Conservation (phyloP, 2,797 vertebrate genomes). For the Eulemur mongoz region DNA sequence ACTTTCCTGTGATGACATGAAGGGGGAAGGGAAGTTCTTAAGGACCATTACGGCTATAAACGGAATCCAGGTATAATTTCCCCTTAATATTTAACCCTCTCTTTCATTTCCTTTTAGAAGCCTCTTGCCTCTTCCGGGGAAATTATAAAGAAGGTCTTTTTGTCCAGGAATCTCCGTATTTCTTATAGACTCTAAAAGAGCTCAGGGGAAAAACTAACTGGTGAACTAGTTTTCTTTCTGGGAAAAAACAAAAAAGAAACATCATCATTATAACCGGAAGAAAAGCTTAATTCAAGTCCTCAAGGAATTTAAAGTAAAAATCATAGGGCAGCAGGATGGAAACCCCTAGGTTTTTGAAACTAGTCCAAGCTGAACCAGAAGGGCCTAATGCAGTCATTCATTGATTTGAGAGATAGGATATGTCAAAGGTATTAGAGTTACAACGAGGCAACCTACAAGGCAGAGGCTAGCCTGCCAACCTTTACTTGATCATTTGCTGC, state of each 20-base stretch:
- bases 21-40: not conserved
- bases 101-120: conserved; percentile 39
- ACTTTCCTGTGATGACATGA: not conserved
- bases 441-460: conserved; percentile 67
- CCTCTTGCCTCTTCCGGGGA: conserved; percentile 55
- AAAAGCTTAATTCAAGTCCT: conserved; percentile 79
- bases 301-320: conserved; percentile 80
- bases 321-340: conserved; percentile 79
- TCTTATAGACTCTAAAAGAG: conserved; percentile 76
- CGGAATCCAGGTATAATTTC: not conserved
- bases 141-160: conserved; percentile 48
- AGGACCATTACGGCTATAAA: not conserved
- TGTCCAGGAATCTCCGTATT: conserved; percentile 76
- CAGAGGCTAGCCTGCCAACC: conserved; percentile 69
- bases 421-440: conserved; percentile 83
- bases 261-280: conserved; percentile 77
- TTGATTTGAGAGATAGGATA: conserved; percentile 83
- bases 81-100: not conserved
- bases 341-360: conserved; percentile 80
- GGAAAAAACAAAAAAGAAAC: conserved; percentile 54
- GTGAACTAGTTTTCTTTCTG: conserved; percentile 80
- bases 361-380: conserved; percentile 81
- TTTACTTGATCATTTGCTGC: conserved; percentile 81
- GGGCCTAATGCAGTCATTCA: conserved; percentile 82
- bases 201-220: conserved; percentile 67